Percentiles rank a stretch among this genome's conserved stretches.
phyloP scores from a whole-genome alignment of 2,888 invertebrate species.

The Pollenia angustigena region DNA sequence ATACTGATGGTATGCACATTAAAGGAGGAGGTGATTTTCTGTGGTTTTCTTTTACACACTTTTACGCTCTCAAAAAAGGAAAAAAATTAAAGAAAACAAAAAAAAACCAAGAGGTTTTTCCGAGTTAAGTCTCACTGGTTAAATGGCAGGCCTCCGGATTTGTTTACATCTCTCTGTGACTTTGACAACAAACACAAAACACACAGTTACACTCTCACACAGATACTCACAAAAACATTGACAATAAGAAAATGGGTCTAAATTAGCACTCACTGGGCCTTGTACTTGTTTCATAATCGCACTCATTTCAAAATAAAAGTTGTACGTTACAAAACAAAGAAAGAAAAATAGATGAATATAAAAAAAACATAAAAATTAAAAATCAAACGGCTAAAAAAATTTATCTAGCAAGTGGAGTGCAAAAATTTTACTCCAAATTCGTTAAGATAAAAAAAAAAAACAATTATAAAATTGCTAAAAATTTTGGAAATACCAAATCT shows the following conservation, averaged over 20 bases:
- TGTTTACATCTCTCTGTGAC: slow-evolving; percentile 66
- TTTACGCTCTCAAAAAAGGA: background rate
- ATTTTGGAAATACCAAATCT: too few species aligned
- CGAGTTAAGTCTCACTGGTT: slow-evolving; percentile 32
- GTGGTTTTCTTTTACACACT: slow-evolving; percentile 10
- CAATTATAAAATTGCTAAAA: background rate
- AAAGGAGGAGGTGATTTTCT: slow-evolving; percentile 29
- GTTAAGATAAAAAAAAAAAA: background rate
- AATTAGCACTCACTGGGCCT: slow-evolving; percentile 73
- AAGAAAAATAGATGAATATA: slow-evolving; percentile 1
- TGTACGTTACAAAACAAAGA: slow-evolving; percentile 32
- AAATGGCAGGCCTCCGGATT: slow-evolving; percentile 64
- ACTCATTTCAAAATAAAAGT: slow-evolving; percentile 42
- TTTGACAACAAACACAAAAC: slow-evolving; percentile 29
- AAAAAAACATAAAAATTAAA: background rate
- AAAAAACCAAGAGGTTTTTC: slow-evolving; percentile 59
- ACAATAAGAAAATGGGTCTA: slow-evolving; percentile 61
- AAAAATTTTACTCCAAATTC: background rate
- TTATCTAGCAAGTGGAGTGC: slow-evolving; percentile 37
- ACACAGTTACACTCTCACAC: background rate
- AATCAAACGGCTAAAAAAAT: slow-evolving; percentile 32
- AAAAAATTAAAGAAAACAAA: background rate
- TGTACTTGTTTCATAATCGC: slow-evolving; percentile 71
- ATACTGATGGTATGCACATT: slow-evolving; percentile 58
- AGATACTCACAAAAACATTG: background rate